These are phyloP conservation scores for Oplegnathus fasciatus DNA, from an alignment of 2,113 vertebrate species.

Conservation along the genomic window DNA sequence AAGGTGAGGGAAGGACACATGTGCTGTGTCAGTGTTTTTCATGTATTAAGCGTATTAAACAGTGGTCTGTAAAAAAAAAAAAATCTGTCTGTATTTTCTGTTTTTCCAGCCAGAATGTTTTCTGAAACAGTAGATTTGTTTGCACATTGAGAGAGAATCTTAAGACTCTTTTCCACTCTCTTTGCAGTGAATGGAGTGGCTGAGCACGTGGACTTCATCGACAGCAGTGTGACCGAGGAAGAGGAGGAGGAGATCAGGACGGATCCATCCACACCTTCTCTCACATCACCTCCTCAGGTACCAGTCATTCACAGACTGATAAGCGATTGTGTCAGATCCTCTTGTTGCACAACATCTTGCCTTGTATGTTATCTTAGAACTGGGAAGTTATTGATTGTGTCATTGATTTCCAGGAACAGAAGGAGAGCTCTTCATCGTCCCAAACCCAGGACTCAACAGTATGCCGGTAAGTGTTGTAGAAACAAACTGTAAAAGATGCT, in stretches of 20 bases:
- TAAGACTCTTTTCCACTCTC: neutral
- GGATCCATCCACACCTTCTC: conserved; percentile 29
- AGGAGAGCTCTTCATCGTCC: conserved; percentile 45
- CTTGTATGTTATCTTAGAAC: neutral
- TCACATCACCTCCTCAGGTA: conserved; percentile 69
- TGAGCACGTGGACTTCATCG: conserved; percentile 87
- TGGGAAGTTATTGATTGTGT: conserved; percentile 10
- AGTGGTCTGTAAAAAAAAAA: neutral
- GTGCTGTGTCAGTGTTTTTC: neutral
- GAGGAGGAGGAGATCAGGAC: conserved; percentile 81
- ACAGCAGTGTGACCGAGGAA: conserved; percentile 85
- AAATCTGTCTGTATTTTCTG: neutral
- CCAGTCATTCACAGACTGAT: neutral
- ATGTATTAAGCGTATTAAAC: neutral
- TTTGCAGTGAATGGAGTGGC: conserved; percentile 82
- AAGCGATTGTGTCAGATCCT: neutral
- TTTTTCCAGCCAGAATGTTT: neutral
- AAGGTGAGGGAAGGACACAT: conserved; percentile 69
- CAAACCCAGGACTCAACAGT: conserved; percentile 66
- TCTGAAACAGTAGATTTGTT: neutral
- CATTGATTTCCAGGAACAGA: conserved; percentile 71
- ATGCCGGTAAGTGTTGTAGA: conserved; percentile 67
- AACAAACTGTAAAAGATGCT: neutral
- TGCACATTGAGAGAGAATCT: neutral
- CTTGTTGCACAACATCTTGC: neutral